Percentiles rank a stretch among this genome's conserved stretches.
Conservation (phyloP, 1,140 invertebrate genomes). For the Calliopsis andreniformis region DNA sequence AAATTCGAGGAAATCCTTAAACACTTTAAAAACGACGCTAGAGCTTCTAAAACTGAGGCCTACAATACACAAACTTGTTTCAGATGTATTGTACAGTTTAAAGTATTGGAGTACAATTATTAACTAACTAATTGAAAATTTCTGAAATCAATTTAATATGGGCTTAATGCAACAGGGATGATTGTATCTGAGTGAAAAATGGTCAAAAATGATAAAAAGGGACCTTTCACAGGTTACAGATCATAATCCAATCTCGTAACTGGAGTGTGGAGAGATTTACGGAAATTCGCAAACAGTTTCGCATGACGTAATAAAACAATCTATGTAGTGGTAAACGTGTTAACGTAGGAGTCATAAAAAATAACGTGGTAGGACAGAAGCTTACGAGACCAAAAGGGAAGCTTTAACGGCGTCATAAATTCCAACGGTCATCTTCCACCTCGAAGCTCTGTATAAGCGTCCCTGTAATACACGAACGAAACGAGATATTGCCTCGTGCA, state of each 20-base stretch:
- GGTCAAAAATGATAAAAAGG: too few species aligned
- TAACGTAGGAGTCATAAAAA: constrained; percentile 75
- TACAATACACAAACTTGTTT: neutral
- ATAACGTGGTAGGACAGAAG: constrained; percentile 59
- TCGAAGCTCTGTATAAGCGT: constrained; percentile 71
- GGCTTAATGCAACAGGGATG: neutral
- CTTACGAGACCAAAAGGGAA: constrained; percentile 71
- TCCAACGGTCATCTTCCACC: constrained; percentile 76
- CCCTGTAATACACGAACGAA: constrained; percentile 70
- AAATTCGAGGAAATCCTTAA: neutral
- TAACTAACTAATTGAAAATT: too few species aligned
- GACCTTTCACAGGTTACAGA: neutral
- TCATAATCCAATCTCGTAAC: constrained; percentile 36
- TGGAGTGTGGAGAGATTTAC: constrained; percentile 40
- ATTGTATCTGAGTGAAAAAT: neutral
- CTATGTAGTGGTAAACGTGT: constrained; percentile 64
- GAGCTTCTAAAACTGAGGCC: neutral
- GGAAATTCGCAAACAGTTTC: constrained; percentile 57
- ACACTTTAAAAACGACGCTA: neutral
- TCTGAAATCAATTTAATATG: constrained; percentile 16
- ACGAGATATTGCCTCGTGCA: constrained; percentile 60
- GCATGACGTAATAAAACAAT: constrained; percentile 51
- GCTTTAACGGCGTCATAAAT: constrained; percentile 78
- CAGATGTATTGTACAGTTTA: too few species aligned
- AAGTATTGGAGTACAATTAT: too few species aligned